These are phyloP conservation scores for Lampris incognitus DNA, from an alignment of 2,113 vertebrate species.

Conservation along the genomic window DNA sequence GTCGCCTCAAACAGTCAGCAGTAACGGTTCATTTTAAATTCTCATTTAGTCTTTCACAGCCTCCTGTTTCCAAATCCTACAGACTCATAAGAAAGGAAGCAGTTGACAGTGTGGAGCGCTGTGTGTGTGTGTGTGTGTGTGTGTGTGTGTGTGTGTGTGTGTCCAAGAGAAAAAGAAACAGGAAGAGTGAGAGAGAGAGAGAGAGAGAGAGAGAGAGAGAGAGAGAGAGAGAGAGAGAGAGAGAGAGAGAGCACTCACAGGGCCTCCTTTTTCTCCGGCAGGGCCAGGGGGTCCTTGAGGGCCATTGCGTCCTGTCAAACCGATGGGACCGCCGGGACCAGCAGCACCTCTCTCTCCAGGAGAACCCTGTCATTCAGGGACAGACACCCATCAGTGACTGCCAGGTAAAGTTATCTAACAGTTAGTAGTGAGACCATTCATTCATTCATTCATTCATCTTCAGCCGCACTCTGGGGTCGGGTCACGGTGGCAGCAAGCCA, in stretches of 20 bases:
- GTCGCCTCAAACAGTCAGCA: background rate
- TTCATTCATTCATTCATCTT: too few relatives aligned
- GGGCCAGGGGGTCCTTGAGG: slow-evolving; percentile 95
- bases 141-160: too few relatives aligned
- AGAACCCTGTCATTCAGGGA: slow-evolving; percentile 86
- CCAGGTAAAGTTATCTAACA: background rate
- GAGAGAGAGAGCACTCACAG: slow-evolving; percentile 83
- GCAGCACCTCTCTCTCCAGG: slow-evolving; percentile 94
- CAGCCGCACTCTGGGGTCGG: too few relatives aligned
- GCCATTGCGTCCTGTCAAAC: slow-evolving; percentile 92
- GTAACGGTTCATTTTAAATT: background rate
- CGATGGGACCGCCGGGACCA: slow-evolving; percentile 94
- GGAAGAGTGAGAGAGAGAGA: too few relatives aligned
- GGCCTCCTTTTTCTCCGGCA: slow-evolving; percentile 95
- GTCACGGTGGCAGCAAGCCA: too few relatives aligned
- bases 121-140: too few relatives aligned
- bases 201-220: background rate
- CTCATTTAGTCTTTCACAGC: background rate
- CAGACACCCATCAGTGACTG: slow-evolving; percentile 26
- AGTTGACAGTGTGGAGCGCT: background rate
- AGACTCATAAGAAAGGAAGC: background rate
- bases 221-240: background rate
- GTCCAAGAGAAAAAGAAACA: too few relatives aligned
- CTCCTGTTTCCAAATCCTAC: background rate
- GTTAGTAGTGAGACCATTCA: background rate